Evolutionary conservation across 1,140 invertebrate genomes (phyloP), one percentile per base, ranked within the genome.

Genomic region (Orius insidiosus): DNA sequence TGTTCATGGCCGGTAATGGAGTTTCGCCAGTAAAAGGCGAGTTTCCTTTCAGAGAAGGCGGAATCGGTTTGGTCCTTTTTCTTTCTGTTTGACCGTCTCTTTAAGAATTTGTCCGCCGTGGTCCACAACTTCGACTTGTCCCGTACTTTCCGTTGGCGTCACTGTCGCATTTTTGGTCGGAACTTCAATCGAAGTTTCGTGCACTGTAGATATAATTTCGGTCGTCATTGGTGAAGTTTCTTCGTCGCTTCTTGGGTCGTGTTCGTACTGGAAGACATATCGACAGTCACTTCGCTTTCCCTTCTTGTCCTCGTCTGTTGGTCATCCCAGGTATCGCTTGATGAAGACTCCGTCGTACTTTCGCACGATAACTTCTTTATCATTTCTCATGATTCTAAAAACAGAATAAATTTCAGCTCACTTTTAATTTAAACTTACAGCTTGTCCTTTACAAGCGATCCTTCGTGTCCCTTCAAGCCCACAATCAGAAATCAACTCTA

Each of bases 401-500:
- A 39, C 43, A 35, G 5, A 9, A 14, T 35, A 35, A 16, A 16
- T 41, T 19, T 15, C 3, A 3, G 14, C 5, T 41, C 14, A 3
- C 18, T 18, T 44, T 14, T 3, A 16, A 37, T 5, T 40, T 15
- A 13, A n/a, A 61, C 67, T 66, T 63, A 78, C 76, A 60, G 74
- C 68, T 58, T 76, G 74, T 55, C 75, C 74, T 54, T 74, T 75
- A 59, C 76, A 80, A 19, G 74, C 70, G 47, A 78, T 72, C 40
- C 71, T 63, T 55, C 75, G 68, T 19, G 82, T 81, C 33, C 87
- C 88, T 62, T 86, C 88, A 30, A 89, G 65, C 34, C 85, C 85
- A 59, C 87, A 80, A 62, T 93, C 89, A 33, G 84, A 81, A 16
- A 85, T 85, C 34, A 92, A 64, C 55, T 88, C 82, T 33, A 94